Conservation (phyloP, 2,797 vertebrate species). For the Petrocephalus schoutedeni region DNA sequence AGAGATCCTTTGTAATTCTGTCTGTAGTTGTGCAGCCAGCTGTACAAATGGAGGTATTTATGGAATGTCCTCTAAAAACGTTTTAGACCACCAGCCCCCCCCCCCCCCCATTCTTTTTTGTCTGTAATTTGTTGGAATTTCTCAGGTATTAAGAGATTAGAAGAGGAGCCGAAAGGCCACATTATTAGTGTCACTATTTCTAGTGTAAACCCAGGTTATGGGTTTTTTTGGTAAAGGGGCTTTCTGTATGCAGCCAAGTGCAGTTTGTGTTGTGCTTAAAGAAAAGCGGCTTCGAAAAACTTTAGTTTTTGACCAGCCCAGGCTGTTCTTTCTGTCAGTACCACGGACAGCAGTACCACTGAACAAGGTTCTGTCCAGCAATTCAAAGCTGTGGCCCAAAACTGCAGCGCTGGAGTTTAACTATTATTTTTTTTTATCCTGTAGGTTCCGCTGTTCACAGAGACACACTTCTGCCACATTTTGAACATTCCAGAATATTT, state of each 20-base stretch:
- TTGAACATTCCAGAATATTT: neutral
- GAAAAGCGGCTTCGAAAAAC: neutral
- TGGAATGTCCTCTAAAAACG: neutral
- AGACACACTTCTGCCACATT: neutral
- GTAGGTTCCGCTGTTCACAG: neutral
- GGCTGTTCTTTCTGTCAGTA: neutral
- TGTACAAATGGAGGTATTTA: neutral
- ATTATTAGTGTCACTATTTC: neutral
- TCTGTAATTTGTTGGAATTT: neutral
- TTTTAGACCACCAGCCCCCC: neutral
- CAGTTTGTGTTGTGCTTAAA: neutral
- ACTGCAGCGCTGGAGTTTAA: neutral
- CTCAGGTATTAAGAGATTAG: neutral
- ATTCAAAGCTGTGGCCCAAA: neutral
- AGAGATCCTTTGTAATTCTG: too few relatives aligned
- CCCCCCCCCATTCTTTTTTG: neutral
- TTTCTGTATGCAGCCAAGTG: neutral
- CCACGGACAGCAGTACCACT: constrained; percentile 11
- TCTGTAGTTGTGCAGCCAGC: neutral
- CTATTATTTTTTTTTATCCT: neutral
- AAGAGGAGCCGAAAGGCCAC: neutral
- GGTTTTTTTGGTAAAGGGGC: neutral
- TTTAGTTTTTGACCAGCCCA: neutral
- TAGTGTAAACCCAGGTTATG: neutral
- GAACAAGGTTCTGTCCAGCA: neutral